Evolutionary conservation across 1,140 invertebrate species (phyloP).

Genomic region (Leguminivora glycinivorella): DNA sequence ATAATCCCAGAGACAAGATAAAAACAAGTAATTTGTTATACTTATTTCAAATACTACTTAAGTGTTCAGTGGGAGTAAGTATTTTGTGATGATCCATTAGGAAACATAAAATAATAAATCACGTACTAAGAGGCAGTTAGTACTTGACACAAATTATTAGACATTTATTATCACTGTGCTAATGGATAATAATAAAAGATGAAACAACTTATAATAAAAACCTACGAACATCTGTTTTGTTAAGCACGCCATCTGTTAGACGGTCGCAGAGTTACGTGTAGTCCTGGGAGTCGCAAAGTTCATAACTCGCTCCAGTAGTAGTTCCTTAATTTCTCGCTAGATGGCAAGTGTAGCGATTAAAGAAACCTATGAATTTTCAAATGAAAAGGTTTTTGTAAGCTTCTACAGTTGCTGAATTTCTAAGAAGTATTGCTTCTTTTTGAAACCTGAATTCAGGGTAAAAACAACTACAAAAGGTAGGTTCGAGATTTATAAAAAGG

Average conservation of each 20-base stretch:
- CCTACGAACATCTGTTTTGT: background rate
- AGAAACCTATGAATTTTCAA: background rate
- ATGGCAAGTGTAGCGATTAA: background rate
- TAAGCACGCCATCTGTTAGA: background rate
- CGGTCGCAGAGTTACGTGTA: background rate
- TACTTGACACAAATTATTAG: background rate
- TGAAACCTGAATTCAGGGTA: no score
- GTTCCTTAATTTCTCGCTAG: background rate
- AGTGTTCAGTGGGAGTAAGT: slow-evolving; percentile 2
- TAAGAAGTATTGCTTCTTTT: background rate
- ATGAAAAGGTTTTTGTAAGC: background rate
- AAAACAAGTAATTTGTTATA: background rate
- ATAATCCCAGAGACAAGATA: background rate
- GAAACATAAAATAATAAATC: background rate
- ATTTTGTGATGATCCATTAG: background rate
- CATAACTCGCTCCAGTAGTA: background rate
- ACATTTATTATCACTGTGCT: background rate
- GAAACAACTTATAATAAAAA: slow-evolving; percentile 11
- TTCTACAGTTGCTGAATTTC: background rate
- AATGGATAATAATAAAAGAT: slow-evolving; percentile 11
- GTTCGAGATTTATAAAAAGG: no score
- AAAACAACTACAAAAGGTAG: no score
- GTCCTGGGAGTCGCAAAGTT: background rate
- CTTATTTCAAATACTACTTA: background rate
- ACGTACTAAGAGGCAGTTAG: background rate